These are phyloP conservation scores for Hiodon alosoides DNA, from an alignment of 2,113 vertebrate species.

Conservation along the genomic window DNA sequence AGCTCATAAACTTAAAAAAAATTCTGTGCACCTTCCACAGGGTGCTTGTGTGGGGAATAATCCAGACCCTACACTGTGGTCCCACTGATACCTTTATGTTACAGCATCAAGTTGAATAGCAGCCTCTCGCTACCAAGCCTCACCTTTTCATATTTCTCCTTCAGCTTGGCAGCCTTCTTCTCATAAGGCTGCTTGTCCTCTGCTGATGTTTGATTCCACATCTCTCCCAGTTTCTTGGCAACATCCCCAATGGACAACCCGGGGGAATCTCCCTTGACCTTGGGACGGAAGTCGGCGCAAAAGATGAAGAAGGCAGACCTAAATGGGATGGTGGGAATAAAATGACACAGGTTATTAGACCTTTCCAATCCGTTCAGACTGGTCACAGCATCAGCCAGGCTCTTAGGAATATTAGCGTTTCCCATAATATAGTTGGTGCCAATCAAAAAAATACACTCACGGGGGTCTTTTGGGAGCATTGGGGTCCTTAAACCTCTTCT, in stretches of 20 bases:
- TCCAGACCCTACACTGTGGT: neutral
- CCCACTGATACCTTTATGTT: too few species aligned
- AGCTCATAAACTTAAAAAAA: too few species aligned
- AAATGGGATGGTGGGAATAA: neutral
- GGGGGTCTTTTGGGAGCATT: slow-evolving; percentile 98
- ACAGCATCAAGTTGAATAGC: neutral
- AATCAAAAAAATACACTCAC: slow-evolving; percentile 63
- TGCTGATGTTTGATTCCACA: slow-evolving; percentile 86
- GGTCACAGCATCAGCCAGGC: too few species aligned
- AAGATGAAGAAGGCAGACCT: slow-evolving; percentile 99
- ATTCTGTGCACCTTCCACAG: too few species aligned
- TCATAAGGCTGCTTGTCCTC: slow-evolving; percentile 94
- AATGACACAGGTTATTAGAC: neutral
- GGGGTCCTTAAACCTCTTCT: slow-evolving; percentile 94
- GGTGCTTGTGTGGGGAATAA: neutral
- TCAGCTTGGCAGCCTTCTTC: slow-evolving; percentile 95
- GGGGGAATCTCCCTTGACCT: slow-evolving; percentile 88
- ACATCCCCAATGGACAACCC: slow-evolving; percentile 88
- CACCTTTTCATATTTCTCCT: slow-evolving; percentile 98
- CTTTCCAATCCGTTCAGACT: neutral
- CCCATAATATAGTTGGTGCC: neutral
- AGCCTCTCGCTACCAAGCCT: slow-evolving; percentile 13
- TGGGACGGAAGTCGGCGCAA: slow-evolving; percentile 90
- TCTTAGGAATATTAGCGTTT: neutral
- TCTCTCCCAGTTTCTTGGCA: slow-evolving; percentile 90